Evolutionary conservation across 1,140 invertebrate genomes (phyloP), one percentile per base, ranked within the genome.

Genomic region (Drosophila prosaltans): DNA sequence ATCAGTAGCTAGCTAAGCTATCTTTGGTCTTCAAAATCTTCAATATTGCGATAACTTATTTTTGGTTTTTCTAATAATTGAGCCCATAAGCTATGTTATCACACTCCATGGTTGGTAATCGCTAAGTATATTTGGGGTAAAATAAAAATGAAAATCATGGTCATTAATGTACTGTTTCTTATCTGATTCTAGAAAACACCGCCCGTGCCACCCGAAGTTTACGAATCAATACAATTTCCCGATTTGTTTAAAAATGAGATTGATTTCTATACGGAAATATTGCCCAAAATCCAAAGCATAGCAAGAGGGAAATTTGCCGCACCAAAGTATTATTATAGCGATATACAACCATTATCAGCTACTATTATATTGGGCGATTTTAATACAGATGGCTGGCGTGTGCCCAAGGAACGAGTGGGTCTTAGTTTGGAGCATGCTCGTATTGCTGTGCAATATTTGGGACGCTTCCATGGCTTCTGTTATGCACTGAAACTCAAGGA

Each of bases 251-350:
- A 16, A 36, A 92, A 92, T 30, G 91, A 92, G 54, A 75, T 91
- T 7, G 21, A 63, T 11, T 88, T 91, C 32, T 92, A 92, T 21
- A 79, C 72, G 0, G 65, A 72, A 55, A 80, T 92, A 7, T 61
- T 92, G 1, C 91, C 91, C 1, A 69, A 76, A 9, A 32, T 92
- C 1, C 75, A 85, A 26, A 59, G 70, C 5, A 7, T 71, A 11
- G 48, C 74, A 11, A 32, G 40, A 0, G 69, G 74, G 1, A 63
- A 59, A 1, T 88, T 91, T 21, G 66, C 73, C 1, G 69, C 74
- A 0, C 79, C 91, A 1, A 82, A 74, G 58, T 92, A 85, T 64
- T 92, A 88, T 36, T 82, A 91, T 8, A 88, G 88, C 24, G 80
- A 91, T 30, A 41, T 80, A 0, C 57, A 81, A 28, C 8, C n/a